phyloP scores from a whole-genome alignment of 2,113 vertebrate genomes.

The Pseudorasbora parva region DNA sequence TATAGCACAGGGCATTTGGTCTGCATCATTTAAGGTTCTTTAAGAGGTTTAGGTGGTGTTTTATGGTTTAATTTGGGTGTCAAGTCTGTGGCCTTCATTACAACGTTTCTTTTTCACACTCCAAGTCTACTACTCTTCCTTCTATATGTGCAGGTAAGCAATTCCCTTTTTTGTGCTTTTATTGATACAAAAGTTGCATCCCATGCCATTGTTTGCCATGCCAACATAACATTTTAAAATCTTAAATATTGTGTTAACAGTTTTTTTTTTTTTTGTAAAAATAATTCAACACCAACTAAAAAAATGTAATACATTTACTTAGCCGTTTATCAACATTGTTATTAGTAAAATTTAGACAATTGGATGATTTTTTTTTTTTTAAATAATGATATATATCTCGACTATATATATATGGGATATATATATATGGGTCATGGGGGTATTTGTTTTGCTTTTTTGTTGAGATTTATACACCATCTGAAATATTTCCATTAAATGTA shows the following conservation, averaged over 20 bases:
- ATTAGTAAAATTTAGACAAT: too few relatives aligned
- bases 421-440: too few relatives aligned
- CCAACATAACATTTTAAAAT: not conserved
- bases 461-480: too few relatives aligned
- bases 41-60: not conserved
- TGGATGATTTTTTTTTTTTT: too few relatives aligned
- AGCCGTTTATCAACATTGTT: too few relatives aligned
- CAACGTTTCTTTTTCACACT: not conserved
- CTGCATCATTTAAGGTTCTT: conserved; percentile 16
- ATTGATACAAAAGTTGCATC: not conserved
- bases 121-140: not conserved
- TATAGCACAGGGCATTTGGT: not conserved
- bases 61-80: not conserved
- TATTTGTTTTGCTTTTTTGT: too few relatives aligned
- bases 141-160: conserved; percentile 44
- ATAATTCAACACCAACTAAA: not conserved
- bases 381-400: too few relatives aligned
- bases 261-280: too few relatives aligned
- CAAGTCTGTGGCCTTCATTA: not conserved
- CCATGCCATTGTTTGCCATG: not conserved
- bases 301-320: too few relatives aligned
- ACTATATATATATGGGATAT: too few relatives aligned
- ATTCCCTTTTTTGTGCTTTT: not conserved
- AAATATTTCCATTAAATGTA: too few relatives aligned
- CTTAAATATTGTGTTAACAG: not conserved